A percentile compares a stretch with the other conserved stretches of the same genome.
phyloP scores from a whole-genome alignment of 2,113 vertebrate species.

The Catharus fuscescens region DNA sequence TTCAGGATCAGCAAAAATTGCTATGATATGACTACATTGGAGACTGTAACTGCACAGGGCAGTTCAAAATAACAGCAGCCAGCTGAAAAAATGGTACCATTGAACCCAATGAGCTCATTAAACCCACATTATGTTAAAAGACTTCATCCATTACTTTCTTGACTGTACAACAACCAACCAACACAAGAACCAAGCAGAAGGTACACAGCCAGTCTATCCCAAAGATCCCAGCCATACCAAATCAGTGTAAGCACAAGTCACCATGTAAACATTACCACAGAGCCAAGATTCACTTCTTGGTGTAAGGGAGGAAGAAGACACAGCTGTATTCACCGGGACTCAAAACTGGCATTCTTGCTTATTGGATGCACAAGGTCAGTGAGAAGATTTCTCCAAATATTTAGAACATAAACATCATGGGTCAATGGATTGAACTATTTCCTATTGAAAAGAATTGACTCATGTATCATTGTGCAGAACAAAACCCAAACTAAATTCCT shows the following conservation, averaged over 20 bases:
- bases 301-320: background rate
- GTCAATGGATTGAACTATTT: background rate
- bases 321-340: background rate
- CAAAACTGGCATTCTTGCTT: background rate
- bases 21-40: background rate
- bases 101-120: background rate
- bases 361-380: background rate
- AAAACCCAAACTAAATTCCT: background rate
- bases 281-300: background rate
- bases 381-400: background rate
- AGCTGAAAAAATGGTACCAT: background rate
- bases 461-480: background rate
- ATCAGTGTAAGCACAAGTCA: background rate
- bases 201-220: background rate
- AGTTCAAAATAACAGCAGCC: background rate
- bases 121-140: background rate
- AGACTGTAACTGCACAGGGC: background rate
- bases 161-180: background rate
- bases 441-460: background rate
- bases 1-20: background rate
- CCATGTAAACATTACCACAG: fast-evolving
- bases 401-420: background rate
- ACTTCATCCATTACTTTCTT: background rate
- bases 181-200: background rate
- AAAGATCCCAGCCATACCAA: background rate